phyloP scores from a whole-genome alignment of 37 sponge, comb jelly and placozoan genomes.

The Geodia barretti region DNA sequence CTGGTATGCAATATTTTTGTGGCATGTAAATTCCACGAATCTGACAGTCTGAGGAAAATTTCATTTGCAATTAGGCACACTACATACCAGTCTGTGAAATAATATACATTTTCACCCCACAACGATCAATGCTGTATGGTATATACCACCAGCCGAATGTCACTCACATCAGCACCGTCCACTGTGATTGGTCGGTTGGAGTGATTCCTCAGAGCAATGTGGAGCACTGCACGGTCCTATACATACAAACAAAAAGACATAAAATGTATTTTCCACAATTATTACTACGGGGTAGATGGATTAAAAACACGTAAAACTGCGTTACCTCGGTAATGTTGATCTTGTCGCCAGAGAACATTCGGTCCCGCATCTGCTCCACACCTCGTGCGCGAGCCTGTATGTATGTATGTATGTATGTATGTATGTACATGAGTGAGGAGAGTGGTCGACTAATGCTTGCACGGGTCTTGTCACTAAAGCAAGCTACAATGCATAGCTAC shows the following conservation, averaged over 20 bases:
- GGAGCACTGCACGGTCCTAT: slow-evolving; percentile 95
- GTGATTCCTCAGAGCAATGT: slow-evolving; percentile 94
- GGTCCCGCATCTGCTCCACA: slow-evolving; percentile 84
- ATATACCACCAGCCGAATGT: no score
- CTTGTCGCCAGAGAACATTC: slow-evolving; percentile 95
- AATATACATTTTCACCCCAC: background rate
- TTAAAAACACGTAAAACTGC: background rate
- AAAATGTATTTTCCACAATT: background rate
- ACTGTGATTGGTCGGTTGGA: slow-evolving; percentile 91
- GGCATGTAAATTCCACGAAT: no score
- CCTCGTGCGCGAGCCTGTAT: slow-evolving; percentile 79
- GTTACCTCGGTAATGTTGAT: slow-evolving; percentile 98
- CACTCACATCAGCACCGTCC: slow-evolving; percentile 91
- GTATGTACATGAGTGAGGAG: background rate
- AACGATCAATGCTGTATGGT: background rate
- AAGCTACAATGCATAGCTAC: no score
- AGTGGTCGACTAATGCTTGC: no score
- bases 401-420: background rate
- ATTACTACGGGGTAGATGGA: background rate
- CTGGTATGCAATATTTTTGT: no score
- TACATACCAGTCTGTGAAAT: background rate
- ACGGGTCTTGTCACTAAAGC: no score
- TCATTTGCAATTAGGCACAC: background rate
- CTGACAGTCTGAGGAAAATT: no score
- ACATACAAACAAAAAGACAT: background rate